Conservation (phyloP, 2,797 vertebrate genomes). For the Alexandromys oeconomus region DNA sequence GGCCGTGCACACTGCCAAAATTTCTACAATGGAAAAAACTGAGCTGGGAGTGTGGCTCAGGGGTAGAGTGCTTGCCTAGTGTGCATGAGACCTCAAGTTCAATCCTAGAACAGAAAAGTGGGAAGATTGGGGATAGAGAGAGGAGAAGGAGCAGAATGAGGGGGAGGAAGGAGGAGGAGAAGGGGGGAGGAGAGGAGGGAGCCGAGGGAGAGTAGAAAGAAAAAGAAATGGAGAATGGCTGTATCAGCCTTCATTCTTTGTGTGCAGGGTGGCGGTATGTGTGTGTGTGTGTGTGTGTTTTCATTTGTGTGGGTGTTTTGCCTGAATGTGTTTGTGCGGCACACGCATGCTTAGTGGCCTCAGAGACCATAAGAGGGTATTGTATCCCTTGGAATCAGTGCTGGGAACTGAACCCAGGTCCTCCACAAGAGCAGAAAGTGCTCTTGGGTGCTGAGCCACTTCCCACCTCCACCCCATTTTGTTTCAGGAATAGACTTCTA, state of each 20-base stretch:
- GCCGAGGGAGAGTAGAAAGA: too few species aligned
- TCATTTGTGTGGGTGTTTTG: not conserved
- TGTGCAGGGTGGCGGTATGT: too few species aligned
- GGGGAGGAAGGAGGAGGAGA: not conserved
- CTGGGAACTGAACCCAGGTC: not conserved
- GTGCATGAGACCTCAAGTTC: not conserved
- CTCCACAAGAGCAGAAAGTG: not conserved
- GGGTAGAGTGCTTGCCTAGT: not conserved
- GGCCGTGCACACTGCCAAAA: not conserved
- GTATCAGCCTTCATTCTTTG: not conserved
- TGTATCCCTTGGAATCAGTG: not conserved
- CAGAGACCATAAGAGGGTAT: not conserved
- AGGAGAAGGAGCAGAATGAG: not conserved
- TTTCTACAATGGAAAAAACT: not conserved
- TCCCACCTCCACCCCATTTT: not conserved
- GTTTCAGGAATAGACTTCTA: not conserved
- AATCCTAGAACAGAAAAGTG: not conserved
- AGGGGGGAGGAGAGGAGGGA: not conserved
- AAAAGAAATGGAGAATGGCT: not conserved
- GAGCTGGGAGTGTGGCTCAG: not conserved
- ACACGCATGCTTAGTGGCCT: not conserved
- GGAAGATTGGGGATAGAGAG: fast-evolving
- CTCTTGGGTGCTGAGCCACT: not conserved
- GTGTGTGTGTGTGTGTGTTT: not conserved
- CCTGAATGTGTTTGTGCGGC: not conserved